phyloP scores from a whole-genome alignment of 1,140 invertebrate species.

The Polyergus mexicanus region DNA sequence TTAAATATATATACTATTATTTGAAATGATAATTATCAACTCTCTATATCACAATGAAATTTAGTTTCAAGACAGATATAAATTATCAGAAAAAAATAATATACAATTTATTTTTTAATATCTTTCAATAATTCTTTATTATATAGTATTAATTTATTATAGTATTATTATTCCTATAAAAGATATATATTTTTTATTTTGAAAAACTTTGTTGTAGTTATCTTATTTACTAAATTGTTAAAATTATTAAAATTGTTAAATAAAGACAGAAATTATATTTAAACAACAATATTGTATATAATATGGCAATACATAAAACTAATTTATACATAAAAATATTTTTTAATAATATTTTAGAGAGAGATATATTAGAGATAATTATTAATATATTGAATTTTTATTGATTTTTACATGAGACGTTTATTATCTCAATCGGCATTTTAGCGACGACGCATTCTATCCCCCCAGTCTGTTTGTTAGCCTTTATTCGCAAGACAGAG shows the following conservation, averaged over 20 bases:
- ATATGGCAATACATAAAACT: too few relatives aligned
- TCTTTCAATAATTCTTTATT: background rate
- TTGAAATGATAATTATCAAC: background rate
- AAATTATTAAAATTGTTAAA: background rate
- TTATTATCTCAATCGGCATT: background rate
- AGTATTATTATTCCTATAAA: background rate
- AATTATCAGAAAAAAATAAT: background rate
- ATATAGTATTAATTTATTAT: background rate
- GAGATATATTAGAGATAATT: background rate
- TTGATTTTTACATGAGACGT: background rate
- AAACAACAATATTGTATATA: background rate
- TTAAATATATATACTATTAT: background rate
- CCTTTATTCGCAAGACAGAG: background rate
- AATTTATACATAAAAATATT: too few relatives aligned
- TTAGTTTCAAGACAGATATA: background rate
- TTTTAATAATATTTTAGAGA: too few relatives aligned
- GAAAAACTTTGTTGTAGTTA: too few relatives aligned
- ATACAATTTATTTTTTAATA: background rate
- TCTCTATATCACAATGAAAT: background rate
- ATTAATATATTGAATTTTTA: slow-evolving; percentile 22
- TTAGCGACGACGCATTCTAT: background rate
- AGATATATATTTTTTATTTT: background rate
- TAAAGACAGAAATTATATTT: too few relatives aligned
- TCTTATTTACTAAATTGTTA: too few relatives aligned
- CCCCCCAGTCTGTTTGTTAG: slow-evolving; percentile 34